phyloP scores from a whole-genome alignment of 2,888 invertebrate species.

The Synergus itoensis region DNA sequence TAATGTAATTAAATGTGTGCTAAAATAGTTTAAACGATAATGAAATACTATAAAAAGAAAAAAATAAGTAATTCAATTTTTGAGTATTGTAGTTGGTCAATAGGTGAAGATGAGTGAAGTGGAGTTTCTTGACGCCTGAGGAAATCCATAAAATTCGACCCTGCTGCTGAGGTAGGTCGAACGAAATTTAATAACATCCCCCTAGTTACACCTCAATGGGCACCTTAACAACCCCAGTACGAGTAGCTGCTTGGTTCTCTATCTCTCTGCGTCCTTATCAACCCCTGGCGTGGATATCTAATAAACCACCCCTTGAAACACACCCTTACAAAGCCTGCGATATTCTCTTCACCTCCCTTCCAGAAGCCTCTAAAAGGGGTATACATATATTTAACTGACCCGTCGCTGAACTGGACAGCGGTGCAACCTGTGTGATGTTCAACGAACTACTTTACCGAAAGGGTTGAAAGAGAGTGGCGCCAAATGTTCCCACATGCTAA shows the following conservation, averaged over 20 bases:
- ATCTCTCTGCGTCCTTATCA: constrained; percentile 57
- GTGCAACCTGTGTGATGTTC: constrained; percentile 71
- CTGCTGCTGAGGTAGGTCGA: constrained; percentile 72
- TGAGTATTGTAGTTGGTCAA: constrained; percentile 51
- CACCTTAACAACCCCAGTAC: constrained; percentile 77
- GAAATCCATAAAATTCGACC: constrained; percentile 74
- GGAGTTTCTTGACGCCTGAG: constrained; percentile 62
- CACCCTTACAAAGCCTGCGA: constrained; percentile 63
- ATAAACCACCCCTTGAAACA: constrained; percentile 74
- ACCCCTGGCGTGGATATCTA: constrained; percentile 70
- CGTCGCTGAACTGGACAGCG: constrained; percentile 67
- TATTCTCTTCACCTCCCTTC: constrained; percentile 53
- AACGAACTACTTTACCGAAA: constrained; percentile 70
- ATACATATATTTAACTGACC: constrained; percentile 61
- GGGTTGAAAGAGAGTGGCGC: constrained; percentile 70
- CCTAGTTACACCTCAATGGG: constrained; percentile 78
- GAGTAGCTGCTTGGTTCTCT: constrained; percentile 59
- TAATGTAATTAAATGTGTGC: not conserved
- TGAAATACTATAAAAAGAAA: not conserved
- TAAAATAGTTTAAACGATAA: not conserved
- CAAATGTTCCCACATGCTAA: constrained; percentile 51
- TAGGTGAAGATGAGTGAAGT: constrained; percentile 53
- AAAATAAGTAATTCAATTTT: constrained; percentile 5
- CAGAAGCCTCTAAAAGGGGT: constrained; percentile 46
- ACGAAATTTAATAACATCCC: constrained; percentile 78